phyloP scores from a whole-genome alignment of 2,888 invertebrate species.

The Automeris io region DNA sequence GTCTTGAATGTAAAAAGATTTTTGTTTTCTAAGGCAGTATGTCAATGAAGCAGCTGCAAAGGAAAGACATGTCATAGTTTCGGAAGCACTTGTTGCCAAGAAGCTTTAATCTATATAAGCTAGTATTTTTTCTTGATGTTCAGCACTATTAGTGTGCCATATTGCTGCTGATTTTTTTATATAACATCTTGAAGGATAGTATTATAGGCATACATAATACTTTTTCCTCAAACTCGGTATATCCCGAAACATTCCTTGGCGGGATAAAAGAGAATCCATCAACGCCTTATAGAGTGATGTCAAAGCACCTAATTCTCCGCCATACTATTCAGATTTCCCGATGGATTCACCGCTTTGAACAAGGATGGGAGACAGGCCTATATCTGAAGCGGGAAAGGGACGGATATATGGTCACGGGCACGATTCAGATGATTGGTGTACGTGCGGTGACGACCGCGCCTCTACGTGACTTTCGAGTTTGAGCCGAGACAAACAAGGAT shows the following conservation, averaged over 20 bases:
- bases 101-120: too few species aligned
- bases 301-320: slow-evolving; percentile 69
- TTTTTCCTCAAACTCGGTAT: not conserved
- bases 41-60: too few species aligned
- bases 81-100: too few species aligned
- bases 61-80: too few species aligned
- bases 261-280: slow-evolving; percentile 64
- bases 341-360: slow-evolving; percentile 44
- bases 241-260: slow-evolving; percentile 26
- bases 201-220: not conserved
- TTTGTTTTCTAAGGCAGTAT: too few species aligned
- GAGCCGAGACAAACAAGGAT: slow-evolving; percentile 26
- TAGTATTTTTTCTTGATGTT: too few species aligned
- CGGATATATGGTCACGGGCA: slow-evolving; percentile 57
- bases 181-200: too few species aligned
- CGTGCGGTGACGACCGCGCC: slow-evolving; percentile 66
- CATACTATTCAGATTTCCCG: slow-evolving; percentile 70
- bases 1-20: too few species aligned
- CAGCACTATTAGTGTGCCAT: too few species aligned
- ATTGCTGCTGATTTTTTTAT: too few species aligned
- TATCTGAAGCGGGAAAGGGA: slow-evolving; percentile 30
- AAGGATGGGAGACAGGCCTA: slow-evolving; percentile 22
- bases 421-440: slow-evolving; percentile 71
- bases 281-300: slow-evolving; percentile 61
- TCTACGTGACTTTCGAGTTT: slow-evolving; percentile 62